Evolutionary conservation across 2,888 invertebrate genomes (phyloP).

Genomic region (Hydrotaea cyrtoneurina): DNA sequence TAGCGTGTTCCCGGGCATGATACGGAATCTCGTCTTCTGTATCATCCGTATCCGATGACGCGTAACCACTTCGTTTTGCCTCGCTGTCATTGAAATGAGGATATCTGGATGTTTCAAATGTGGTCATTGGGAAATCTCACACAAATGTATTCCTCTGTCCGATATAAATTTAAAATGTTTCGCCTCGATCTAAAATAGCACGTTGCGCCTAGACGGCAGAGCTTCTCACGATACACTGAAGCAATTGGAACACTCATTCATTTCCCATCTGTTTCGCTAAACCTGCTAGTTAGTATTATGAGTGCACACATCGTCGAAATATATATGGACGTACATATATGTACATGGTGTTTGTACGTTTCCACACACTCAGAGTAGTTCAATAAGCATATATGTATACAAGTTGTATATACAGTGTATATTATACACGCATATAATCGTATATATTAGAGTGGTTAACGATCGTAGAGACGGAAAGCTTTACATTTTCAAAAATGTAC

Average conservation of each 20-base stretch:
- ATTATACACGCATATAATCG: background rate
- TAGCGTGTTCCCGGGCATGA: slow-evolving; percentile 92
- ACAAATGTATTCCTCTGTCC: slow-evolving; percentile 42
- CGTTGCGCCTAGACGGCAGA: slow-evolving; percentile 54
- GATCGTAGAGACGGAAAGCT: no score
- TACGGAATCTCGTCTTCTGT: slow-evolving; percentile 85
- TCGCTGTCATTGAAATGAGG: slow-evolving; percentile 44
- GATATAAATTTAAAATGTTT: slow-evolving; percentile 21
- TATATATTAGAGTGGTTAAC: background rate
- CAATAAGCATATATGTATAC: background rate
- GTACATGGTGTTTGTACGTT: background rate
- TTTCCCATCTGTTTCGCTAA: slow-evolving; percentile 56
- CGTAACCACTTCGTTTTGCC: slow-evolving; percentile 29
- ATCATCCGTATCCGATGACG: slow-evolving; percentile 68
- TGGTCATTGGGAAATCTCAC: slow-evolving; percentile 51
- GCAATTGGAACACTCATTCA: slow-evolving; percentile 52
- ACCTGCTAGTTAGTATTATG: slow-evolving; percentile 36
- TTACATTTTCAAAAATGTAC: no score
- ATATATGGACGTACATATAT: background rate
- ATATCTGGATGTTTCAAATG: slow-evolving; percentile 48
- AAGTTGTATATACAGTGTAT: background rate
- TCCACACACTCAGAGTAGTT: background rate
- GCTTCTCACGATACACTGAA: slow-evolving; percentile 60
- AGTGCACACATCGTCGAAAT: slow-evolving; percentile 14
- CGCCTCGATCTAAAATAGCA: slow-evolving; percentile 52